Evolutionary conservation across 2,113 vertebrate species (phyloP).

Genomic region (Merops nubicus): DNA sequence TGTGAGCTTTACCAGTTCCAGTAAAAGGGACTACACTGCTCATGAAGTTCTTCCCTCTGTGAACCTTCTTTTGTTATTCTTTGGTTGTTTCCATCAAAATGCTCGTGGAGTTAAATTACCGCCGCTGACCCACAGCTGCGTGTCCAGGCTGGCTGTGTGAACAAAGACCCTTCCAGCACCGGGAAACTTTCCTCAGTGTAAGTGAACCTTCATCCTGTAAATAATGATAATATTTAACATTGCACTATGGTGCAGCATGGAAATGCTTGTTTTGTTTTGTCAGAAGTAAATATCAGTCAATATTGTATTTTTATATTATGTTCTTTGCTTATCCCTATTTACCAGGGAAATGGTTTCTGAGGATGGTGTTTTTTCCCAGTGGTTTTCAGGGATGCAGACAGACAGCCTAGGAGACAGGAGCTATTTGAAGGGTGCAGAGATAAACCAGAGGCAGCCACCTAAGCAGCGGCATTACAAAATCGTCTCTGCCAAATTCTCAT

Average conservation of each 20-base stretch:
- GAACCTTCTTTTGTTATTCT: not conserved
- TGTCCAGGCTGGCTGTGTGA: not conserved
- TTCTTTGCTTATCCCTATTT: not conserved
- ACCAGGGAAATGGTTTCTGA: not conserved
- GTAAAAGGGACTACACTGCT: not conserved
- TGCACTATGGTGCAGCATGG: not conserved
- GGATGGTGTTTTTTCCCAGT: accelerated
- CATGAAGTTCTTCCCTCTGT: not conserved
- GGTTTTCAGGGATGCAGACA: not conserved
- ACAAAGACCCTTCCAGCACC: not conserved
- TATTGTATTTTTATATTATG: not conserved
- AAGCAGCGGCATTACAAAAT: not conserved
- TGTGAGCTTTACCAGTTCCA: not conserved
- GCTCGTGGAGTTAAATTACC: not conserved
- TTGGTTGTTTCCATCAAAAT: not conserved
- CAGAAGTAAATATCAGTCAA: not conserved
- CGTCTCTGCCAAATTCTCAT: not conserved
- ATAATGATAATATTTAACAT: too few relatives aligned
- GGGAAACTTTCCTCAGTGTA: accelerated
- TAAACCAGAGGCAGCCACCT: not conserved
- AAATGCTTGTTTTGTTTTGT: not conserved
- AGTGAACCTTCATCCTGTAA: not conserved
- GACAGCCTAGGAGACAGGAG: not conserved
- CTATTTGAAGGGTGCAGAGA: not conserved
- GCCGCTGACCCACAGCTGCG: accelerated